Conservation (phyloP, 2,888 invertebrate species). For the Hypolimnas misippus region DNA sequence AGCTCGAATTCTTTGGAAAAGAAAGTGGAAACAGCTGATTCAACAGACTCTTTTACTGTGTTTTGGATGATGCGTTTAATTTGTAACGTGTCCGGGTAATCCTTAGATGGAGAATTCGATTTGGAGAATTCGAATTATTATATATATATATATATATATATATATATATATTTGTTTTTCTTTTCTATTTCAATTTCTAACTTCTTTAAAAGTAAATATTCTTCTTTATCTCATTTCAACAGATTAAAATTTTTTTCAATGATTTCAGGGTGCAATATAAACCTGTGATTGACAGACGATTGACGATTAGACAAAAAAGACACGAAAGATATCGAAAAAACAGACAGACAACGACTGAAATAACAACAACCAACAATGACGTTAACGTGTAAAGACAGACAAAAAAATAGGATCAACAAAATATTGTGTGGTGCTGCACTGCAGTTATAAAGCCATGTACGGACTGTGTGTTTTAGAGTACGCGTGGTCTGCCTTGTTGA, state of each 20-base stretch:
- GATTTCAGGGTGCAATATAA: not conserved
- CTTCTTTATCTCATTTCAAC: too few relatives aligned
- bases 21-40: not conserved
- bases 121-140: too few relatives aligned
- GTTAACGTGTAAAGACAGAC: not conserved
- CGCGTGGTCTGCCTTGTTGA: too few relatives aligned
- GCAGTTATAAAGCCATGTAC: too few relatives aligned
- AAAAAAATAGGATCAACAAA: too few relatives aligned
- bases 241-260: too few relatives aligned
- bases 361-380: not conserved
- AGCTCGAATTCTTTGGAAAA: constrained; percentile 7
- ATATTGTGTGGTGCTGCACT: too few relatives aligned
- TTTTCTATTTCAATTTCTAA: too few relatives aligned
- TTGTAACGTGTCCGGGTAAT: not conserved
- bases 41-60: not conserved
- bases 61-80: constrained; percentile 2
- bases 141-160: too few relatives aligned
- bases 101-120: not conserved
- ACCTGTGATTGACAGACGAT: constrained; percentile 14
- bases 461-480: too few relatives aligned
- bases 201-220: too few relatives aligned
- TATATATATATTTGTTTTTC: too few relatives aligned
- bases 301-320: constrained; percentile 13
- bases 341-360: constrained; percentile 10
- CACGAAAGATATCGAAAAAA: constrained; percentile 14